Evolutionary conservation across 2,888 invertebrate species (phyloP).

Genomic region (Amiota communis): DNA sequence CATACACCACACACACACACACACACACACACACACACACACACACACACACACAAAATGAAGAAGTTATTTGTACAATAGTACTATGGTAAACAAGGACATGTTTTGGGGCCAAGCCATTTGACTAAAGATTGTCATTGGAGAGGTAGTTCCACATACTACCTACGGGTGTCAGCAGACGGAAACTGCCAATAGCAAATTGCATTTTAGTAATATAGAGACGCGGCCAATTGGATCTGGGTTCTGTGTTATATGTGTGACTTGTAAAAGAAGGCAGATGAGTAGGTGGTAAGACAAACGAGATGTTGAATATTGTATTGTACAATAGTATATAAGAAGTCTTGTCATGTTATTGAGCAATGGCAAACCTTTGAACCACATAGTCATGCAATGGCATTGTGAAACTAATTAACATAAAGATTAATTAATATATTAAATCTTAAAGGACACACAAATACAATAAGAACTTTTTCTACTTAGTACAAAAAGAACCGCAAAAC

Average conservation of each 20-base stretch:
- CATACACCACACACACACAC: constrained; percentile 12
- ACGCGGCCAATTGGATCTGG: too few relatives aligned
- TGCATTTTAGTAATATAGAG: constrained; percentile 53
- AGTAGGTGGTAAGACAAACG: neutral
- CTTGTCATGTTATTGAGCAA: neutral
- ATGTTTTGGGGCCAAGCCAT: constrained; percentile 15
- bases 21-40: constrained; percentile 13
- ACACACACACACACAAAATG: constrained; percentile 19
- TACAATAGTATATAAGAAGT: too few relatives aligned
- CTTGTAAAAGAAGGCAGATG: neutral
- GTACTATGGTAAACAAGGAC: neutral
- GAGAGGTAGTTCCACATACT: neutral
- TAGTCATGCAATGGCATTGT: constrained; percentile 46
- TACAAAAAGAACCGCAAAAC: too few relatives aligned
- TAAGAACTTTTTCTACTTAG: too few relatives aligned
- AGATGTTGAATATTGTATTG: neutral
- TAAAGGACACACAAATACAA: too few relatives aligned
- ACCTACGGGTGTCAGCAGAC: neutral
- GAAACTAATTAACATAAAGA: constrained; percentile 34
- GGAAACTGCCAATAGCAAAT: constrained; percentile 54
- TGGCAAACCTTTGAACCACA: constrained; percentile 12
- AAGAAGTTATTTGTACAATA: constrained; percentile 2
- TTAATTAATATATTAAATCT: too few relatives aligned
- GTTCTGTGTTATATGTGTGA: neutral
- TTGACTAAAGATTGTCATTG: neutral